Percentiles rank a stretch among this genome's conserved stretches.
phyloP scores from a whole-genome alignment of 2,888 invertebrate species.

The Therioaphis trifolii region DNA sequence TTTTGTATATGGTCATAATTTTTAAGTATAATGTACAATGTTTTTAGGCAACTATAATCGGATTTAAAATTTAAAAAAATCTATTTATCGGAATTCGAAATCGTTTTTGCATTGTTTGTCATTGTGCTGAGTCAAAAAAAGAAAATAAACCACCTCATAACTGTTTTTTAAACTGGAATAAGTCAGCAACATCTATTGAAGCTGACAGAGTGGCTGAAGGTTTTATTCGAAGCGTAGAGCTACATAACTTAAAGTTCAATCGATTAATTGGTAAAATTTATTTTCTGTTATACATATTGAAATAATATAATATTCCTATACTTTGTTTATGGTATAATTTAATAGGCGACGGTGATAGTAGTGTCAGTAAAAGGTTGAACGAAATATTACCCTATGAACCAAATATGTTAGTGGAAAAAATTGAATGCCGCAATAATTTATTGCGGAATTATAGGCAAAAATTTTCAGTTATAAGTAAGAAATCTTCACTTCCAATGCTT shows the following conservation, averaged over 20 bases:
- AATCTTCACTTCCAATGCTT: background rate
- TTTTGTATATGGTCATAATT: too few species aligned
- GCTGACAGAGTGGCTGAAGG: background rate
- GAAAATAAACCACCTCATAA: background rate
- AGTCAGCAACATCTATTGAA: background rate
- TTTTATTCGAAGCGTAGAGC: slow-evolving; percentile 1
- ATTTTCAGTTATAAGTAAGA: background rate
- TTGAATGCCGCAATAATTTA: background rate
- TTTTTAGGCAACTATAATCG: too few species aligned
- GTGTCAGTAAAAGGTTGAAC: background rate
- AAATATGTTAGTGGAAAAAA: background rate
- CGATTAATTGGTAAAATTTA: background rate
- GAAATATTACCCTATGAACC: slow-evolving; percentile 4
- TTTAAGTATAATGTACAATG: too few species aligned
- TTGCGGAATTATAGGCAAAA: background rate
- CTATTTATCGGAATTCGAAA: background rate
- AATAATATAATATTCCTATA: background rate
- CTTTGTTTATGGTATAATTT: background rate
- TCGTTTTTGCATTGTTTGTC: background rate
- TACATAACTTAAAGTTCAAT: slow-evolving; percentile 1
- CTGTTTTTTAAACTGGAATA: slow-evolving; percentile 4
- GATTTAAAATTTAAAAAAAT: too few species aligned
- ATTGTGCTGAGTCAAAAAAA: background rate
- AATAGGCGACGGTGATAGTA: background rate
- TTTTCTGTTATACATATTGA: background rate